Base-by-base conservation (phyloP, 1,140 invertebrate species). In the Drosophila lacteicornis region DNA sequence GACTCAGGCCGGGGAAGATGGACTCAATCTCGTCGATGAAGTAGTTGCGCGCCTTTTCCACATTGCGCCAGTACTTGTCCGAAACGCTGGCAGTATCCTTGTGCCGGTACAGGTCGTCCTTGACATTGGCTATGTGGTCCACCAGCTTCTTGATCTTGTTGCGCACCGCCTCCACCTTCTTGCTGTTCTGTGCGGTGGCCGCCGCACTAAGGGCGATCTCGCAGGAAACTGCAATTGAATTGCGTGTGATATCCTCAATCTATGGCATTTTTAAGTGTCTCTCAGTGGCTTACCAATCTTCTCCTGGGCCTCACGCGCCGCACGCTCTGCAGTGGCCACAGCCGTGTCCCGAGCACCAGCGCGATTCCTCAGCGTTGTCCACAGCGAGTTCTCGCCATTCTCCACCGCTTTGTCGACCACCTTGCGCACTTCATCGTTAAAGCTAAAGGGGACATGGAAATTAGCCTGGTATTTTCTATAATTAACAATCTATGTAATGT, bases 1-100 rank as follows among this genome's bases (percentile, higher is more conserved):
- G 93, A 81, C 96, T 95, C 1, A 96, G 92, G 40, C 94, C 94
- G 0, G 96, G 96, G 86, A 96, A 96, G 8, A 97, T 88, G 55
- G 94, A 95, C 88, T 96, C 94, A 42, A 97, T 93, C 92, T 97
- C 96, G 15, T 96, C 94, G 59, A 95, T 94, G 71, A 96, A 97
- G 77, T 95, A 94, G 66, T 94, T 94, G 2, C 96, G 93, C 4
- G 96, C 96, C n/a, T 94, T 84, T 75, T 96, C 95, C n/a, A 92
- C 91, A 92, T 94, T 95, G 22, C 94, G 94, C 96, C 96, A 96
- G 76, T 96, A 97, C 79, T 94, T 95, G 75, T 96, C 95, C 1
- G 95, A 94, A 0, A 97, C 92, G 22, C 94, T 94, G 0, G 95
- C 92, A 11, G 93, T 93, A 22, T 94, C 93, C 45, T 93, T 80